A percentile compares a stretch with the other conserved stretches of the same genome.
These are phyloP conservation scores for Cardiocondyla obscurior DNA, from an alignment of 1,140 invertebrate species.

Conservation along the genomic window DNA sequence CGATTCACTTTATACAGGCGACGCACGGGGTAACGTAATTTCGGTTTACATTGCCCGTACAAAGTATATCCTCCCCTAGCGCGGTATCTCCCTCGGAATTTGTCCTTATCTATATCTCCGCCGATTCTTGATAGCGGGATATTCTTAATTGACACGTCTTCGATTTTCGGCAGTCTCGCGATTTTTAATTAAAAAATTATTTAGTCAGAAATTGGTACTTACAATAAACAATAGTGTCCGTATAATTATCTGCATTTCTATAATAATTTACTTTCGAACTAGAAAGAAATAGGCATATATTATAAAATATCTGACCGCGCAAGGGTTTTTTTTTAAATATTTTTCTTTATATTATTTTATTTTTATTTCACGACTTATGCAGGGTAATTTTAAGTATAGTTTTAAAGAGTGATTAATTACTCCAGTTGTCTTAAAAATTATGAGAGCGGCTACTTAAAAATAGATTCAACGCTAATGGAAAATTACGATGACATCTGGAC, in stretches of 20 bases:
- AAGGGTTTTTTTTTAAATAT: background rate
- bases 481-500: slow-evolving; percentile 14
- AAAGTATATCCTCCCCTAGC: background rate
- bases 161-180: background rate
- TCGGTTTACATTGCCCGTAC: slow-evolving; percentile 1
- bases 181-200: background rate
- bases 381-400: slow-evolving; percentile 24
- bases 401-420: slow-evolving; percentile 30
- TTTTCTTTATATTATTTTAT: slow-evolving; percentile 4
- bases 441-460: slow-evolving; percentile 31
- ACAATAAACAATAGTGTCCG: background rate
- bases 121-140: background rate
- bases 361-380: background rate
- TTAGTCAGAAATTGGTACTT: background rate
- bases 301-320: background rate
- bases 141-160: background rate
- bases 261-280: background rate
- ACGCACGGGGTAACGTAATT: slow-evolving; percentile 10
- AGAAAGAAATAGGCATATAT: background rate
- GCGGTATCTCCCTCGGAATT: background rate
- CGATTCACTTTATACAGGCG: slow-evolving; percentile 4
- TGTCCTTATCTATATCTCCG: background rate
- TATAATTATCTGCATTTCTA: background rate
- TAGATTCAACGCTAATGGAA: slow-evolving; percentile 39
- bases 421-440: slow-evolving; percentile 29